Evolutionary conservation across 1,140 invertebrate genomes (phyloP).

Genomic region (Polyergus mexicanus): DNA sequence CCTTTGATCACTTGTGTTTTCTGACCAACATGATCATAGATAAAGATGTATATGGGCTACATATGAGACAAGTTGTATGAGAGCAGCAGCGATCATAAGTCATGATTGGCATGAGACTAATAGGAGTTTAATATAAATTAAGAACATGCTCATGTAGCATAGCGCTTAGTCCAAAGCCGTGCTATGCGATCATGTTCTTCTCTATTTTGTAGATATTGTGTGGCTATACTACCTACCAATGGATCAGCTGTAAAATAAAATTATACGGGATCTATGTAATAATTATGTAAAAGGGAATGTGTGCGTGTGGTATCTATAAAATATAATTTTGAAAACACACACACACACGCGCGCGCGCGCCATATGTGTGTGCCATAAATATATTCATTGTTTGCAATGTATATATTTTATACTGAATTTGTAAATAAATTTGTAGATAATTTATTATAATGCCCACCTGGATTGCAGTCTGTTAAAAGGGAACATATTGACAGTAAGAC

Average conservation of each 20-base stretch:
- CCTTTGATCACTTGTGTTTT: constrained; percentile 70
- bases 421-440: constrained; percentile 15
- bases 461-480: constrained; percentile 98
- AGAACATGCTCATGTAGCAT: constrained; percentile 93
- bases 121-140: constrained; percentile 72
- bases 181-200: constrained; percentile 99
- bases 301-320: neutral
- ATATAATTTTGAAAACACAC: constrained; percentile 1
- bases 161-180: constrained; percentile 99
- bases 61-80: constrained; percentile 67
- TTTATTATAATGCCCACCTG: constrained; percentile 89
- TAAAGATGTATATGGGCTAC: constrained; percentile 59
- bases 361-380: neutral
- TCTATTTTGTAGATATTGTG: constrained; percentile 98
- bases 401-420: constrained; percentile 3
- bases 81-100: constrained; percentile 73
- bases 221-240: constrained; percentile 98
- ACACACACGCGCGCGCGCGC: no score
- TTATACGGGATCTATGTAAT: neutral
- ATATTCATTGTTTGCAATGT: neutral
- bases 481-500: constrained; percentile 98
- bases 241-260: constrained; percentile 93
- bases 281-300: neutral
- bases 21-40: constrained; percentile 70
- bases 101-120: constrained; percentile 81